phyloP scores from a whole-genome alignment of 2,888 invertebrate genomes.

The Alitta virens region DNA sequence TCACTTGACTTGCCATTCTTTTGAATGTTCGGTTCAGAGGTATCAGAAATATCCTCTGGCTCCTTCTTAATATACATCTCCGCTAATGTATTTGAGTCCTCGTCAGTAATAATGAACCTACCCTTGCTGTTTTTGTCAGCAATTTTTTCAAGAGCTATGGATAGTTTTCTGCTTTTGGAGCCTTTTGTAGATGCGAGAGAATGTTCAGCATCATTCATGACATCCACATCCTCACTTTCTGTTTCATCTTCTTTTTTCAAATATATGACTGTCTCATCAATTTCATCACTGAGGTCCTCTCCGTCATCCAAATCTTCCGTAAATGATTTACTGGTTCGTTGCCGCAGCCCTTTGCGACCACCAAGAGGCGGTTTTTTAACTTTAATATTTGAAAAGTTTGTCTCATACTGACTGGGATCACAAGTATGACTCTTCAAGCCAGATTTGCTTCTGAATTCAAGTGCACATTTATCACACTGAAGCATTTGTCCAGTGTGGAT shows the following conservation, averaged over 20 bases:
- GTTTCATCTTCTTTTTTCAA: too few relatives aligned
- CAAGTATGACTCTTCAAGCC: constrained; percentile 19
- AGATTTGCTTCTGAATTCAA: constrained; percentile 3
- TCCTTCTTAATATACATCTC: too few relatives aligned
- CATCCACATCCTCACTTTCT: too few relatives aligned
- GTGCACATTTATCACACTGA: constrained; percentile 20
- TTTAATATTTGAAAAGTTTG: neutral
- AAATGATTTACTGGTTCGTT: neutral
- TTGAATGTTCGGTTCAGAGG: too few relatives aligned
- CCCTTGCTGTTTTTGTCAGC: too few relatives aligned
- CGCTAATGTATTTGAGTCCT: neutral
- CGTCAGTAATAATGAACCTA: too few relatives aligned
- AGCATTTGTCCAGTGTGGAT: constrained; percentile 18
- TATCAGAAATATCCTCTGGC: too few relatives aligned
- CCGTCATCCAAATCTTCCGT: neutral
- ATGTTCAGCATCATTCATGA: too few relatives aligned
- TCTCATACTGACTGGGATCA: constrained; percentile 1
- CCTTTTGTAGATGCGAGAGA: too few relatives aligned
- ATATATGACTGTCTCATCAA: neutral
- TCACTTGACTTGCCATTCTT: too few relatives aligned
- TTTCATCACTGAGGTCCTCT: neutral
- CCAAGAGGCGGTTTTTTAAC: neutral
- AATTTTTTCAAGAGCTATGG: too few relatives aligned
- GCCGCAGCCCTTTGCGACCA: neutral
- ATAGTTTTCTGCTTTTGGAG: too few relatives aligned